These are phyloP conservation scores for Corythoichthys haematopterus DNA, from an alignment of 2,113 vertebrate species.

Conservation along the genomic window DNA sequence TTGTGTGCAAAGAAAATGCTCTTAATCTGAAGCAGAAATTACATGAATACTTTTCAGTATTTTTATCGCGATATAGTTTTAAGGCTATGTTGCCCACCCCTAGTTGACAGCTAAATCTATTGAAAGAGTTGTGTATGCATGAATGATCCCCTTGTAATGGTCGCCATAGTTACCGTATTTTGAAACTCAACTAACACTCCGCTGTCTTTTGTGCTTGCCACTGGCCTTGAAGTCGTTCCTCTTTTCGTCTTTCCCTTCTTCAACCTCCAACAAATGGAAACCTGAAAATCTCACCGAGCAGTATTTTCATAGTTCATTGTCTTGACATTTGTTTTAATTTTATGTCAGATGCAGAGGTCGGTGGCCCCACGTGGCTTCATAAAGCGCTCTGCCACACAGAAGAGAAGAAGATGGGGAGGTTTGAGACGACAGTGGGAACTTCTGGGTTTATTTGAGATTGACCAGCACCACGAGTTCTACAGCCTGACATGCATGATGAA, in stretches of 20 bases:
- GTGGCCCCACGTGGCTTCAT: conserved; percentile 2
- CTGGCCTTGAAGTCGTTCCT: conserved; percentile 23
- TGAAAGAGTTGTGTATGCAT: neutral
- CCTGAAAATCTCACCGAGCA: neutral
- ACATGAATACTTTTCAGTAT: too few species aligned
- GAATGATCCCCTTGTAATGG: conserved; percentile 36
- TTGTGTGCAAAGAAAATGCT: too few species aligned
- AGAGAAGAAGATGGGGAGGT: conserved; percentile 65
- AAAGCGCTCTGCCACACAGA: conserved; percentile 11
- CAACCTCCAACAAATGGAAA: neutral
- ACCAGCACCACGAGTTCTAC: conserved; percentile 78
- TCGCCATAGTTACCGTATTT: conserved; percentile 43
- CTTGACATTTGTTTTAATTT: neutral
- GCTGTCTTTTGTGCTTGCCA: conserved; percentile 37
- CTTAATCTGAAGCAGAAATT: too few species aligned
- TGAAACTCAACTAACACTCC: conserved; percentile 27
- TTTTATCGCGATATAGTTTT: too few species aligned
- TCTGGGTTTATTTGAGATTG: conserved; percentile 84
- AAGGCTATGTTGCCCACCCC: too few species aligned
- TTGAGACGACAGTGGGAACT: conserved; percentile 77
- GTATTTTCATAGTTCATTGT: neutral
- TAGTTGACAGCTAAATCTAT: neutral
- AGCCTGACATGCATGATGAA: conserved; percentile 80
- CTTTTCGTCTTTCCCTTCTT: conserved; percentile 21
- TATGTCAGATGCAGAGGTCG: conserved; percentile 46